These are phyloP conservation scores for Betta splendens DNA, from an alignment of 2,797 vertebrate genomes.

Conservation along the genomic window DNA sequence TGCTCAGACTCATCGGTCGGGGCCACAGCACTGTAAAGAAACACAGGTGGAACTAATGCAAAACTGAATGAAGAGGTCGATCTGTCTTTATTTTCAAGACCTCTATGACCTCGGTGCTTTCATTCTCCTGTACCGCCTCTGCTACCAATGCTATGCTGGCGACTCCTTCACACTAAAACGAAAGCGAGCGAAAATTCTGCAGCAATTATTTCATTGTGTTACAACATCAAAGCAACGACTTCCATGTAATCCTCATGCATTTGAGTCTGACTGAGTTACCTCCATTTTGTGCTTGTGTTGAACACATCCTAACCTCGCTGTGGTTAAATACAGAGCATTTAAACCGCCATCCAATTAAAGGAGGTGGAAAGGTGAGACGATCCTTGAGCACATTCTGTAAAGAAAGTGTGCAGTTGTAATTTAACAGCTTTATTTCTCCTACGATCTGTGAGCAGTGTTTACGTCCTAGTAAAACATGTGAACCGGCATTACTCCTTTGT, in stretches of 20 bases:
- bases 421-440: conserved; percentile 64
- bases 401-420: conserved; percentile 68
- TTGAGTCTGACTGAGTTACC: not conserved
- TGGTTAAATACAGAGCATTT: not conserved
- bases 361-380: not conserved
- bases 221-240: conserved; percentile 19
- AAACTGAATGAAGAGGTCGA: too few relatives aligned
- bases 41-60: too few relatives aligned
- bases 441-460: conserved; percentile 67
- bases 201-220: too few relatives aligned
- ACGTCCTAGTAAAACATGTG: conserved; percentile 71
- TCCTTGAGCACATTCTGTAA: not conserved
- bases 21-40: too few relatives aligned
- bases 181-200: too few relatives aligned
- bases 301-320: not conserved
- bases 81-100: too few relatives aligned
- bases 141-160: too few relatives aligned
- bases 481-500: conserved; percentile 56
- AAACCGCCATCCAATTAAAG: not conserved
- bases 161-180: too few relatives aligned
- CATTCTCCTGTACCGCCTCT: too few relatives aligned
- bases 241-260: not conserved
- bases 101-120: too few relatives aligned
- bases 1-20: not conserved
- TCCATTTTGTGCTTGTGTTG: too few relatives aligned